Evolutionary conservation across 1,140 invertebrate species (phyloP).

Genomic region (Drosophila mayri): DNA sequence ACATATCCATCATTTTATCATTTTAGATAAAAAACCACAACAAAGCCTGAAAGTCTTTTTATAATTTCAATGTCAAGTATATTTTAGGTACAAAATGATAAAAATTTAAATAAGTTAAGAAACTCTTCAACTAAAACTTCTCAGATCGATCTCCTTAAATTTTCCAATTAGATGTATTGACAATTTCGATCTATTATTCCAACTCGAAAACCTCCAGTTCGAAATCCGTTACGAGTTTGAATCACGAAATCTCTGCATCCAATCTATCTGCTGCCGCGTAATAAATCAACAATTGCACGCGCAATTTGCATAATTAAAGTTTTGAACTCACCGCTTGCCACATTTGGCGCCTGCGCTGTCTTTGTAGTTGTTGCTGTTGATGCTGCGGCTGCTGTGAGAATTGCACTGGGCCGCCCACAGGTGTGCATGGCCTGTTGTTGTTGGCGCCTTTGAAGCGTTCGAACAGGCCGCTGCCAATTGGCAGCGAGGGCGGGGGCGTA

Average conservation of each 20-base stretch:
- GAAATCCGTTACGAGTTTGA: slow-evolving; percentile 6
- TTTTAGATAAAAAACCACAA: not conserved
- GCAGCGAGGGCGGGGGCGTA: slow-evolving; percentile 47
- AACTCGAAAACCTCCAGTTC: not conserved
- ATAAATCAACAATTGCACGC: slow-evolving; percentile 75
- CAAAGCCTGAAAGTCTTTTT: not conserved
- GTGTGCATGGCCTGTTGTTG: slow-evolving; percentile 12
- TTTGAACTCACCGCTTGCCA: slow-evolving; percentile 67
- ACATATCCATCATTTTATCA: not conserved
- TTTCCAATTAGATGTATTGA: not conserved
- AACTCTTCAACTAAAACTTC: not conserved
- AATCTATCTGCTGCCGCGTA: slow-evolving; percentile 32
- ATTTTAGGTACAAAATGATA: not conserved
- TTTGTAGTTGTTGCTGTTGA: slow-evolving; percentile 43
- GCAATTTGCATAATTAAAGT: slow-evolving; percentile 68
- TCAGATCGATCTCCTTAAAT: not conserved
- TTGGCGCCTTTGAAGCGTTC: slow-evolving; percentile 76
- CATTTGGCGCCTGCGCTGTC: slow-evolving; percentile 57
- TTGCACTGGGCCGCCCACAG: slow-evolving; percentile 39
- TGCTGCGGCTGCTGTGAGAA: slow-evolving; percentile 46
- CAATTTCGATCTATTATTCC: too few relatives aligned
- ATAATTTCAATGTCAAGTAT: not conserved
- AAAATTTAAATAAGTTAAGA: not conserved
- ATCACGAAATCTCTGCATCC: not conserved
- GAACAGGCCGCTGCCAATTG: slow-evolving; percentile 56